Conservation (phyloP, 1,140 invertebrate species). For the Coptotermes formosanus region DNA sequence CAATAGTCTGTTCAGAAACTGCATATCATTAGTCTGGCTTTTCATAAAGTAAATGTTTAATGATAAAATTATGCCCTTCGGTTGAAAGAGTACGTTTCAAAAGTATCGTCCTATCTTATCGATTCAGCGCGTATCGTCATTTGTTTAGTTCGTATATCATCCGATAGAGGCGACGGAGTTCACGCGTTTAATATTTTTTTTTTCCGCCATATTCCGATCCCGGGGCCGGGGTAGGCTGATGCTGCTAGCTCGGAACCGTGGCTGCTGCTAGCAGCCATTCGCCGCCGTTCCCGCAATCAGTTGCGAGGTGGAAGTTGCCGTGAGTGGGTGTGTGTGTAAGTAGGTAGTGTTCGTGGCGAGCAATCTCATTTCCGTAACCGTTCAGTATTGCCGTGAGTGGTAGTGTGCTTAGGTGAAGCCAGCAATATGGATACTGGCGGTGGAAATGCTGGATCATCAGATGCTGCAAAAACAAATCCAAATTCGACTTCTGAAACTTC, state of each 20-base stretch:
- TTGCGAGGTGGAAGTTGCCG: background rate
- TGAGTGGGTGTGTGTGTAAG: background rate
- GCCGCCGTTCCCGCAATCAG: background rate
- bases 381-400: slow-evolving; percentile 14
- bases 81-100: background rate
- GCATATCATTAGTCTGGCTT: too few species aligned
- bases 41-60: too few species aligned
- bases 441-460: slow-evolving; percentile 28
- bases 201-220: background rate
- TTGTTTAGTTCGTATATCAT: background rate
- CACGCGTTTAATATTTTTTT: background rate
- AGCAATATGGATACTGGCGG: slow-evolving; percentile 29
- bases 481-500: slow-evolving; percentile 32
- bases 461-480: slow-evolving; percentile 2
- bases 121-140: background rate
- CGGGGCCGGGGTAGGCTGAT: background rate
- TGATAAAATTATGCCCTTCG: too few species aligned
- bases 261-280: background rate
- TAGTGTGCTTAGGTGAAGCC: slow-evolving; percentile 16
- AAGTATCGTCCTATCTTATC: background rate
- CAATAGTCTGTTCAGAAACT: too few species aligned
- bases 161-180: background rate
- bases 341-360: background rate
- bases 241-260: background rate
- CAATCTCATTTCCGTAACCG: background rate